Percentiles rank a stretch among this genome's conserved stretches.
Evolutionary conservation across 2,113 vertebrate genomes (phyloP).

Genomic region (Tragelaphus imberbis): DNA sequence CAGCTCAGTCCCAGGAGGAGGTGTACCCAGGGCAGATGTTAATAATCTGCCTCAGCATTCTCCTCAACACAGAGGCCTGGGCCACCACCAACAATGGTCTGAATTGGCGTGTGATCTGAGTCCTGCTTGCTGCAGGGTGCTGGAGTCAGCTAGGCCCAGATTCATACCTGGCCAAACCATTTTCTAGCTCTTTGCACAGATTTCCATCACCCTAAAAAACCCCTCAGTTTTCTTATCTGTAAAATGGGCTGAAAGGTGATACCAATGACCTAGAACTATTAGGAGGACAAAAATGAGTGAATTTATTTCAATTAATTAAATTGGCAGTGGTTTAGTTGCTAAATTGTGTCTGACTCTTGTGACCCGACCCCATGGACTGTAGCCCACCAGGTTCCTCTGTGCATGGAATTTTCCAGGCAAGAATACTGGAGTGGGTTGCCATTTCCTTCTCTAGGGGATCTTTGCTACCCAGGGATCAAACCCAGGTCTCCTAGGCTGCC

Average conservation of each 20-base stretch:
- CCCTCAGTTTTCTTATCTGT: background rate
- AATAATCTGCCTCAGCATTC: background rate
- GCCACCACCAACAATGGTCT: background rate
- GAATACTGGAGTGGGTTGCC: background rate
- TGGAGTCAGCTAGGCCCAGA: background rate
- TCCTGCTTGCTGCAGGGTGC: background rate
- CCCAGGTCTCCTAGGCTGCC: background rate
- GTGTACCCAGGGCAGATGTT: background rate
- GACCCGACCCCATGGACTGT: background rate
- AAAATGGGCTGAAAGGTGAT: background rate
- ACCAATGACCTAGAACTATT: background rate
- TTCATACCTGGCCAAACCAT: background rate
- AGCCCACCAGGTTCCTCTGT: background rate
- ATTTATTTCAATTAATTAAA: background rate
- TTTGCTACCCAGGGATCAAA: background rate
- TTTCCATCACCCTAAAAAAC: background rate
- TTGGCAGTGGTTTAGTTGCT: background rate
- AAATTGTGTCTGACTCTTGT: background rate
- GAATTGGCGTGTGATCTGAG: background rate
- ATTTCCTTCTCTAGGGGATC: background rate
- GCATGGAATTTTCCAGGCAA: background rate
- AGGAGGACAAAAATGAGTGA: background rate
- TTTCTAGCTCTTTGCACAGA: background rate
- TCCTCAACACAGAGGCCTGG: background rate
- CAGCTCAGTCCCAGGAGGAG: background rate